A percentile compares a stretch with the other conserved stretches of the same genome.
These are phyloP conservation scores for Sarotherodon lohbergeri DNA, from an alignment of 2,113 vertebrate species.

Conservation along the genomic window DNA sequence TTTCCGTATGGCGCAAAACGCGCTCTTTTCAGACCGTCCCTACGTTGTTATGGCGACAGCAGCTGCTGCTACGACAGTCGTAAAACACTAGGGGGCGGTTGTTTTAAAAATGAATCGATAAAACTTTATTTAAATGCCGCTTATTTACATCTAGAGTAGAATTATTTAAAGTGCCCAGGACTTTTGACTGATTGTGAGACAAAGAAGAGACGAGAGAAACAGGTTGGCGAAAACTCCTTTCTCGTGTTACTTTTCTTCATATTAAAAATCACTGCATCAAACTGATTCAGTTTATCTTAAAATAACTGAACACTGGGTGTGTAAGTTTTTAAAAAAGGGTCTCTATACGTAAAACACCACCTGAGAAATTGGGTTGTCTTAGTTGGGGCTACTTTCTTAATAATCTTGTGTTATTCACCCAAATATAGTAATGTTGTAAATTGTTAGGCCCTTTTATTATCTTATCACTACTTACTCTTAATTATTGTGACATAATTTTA, in stretches of 20 bases:
- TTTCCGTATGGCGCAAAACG: not conserved
- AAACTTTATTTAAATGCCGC: conserved; percentile 7
- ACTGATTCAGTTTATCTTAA: not conserved
- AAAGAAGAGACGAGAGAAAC: too few species aligned
- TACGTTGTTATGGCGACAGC: not conserved
- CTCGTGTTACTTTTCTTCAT: not conserved
- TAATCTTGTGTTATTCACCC: not conserved
- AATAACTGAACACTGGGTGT: not conserved
- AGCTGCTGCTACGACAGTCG: not conserved
- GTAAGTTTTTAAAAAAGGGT: not conserved
- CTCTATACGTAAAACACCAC: not conserved
- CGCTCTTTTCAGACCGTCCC: conserved; percentile 11
- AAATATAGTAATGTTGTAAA: not conserved
- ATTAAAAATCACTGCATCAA: not conserved
- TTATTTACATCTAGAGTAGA: not conserved
- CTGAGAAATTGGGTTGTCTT: not conserved
- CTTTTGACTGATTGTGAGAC: not conserved
- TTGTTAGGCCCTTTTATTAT: not conserved
- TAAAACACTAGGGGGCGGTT: conserved; percentile 18
- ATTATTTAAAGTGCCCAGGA: not conserved
- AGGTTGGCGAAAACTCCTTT: not conserved
- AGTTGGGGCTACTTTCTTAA: not conserved
- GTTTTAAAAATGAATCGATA: not conserved
- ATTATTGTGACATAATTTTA: not conserved
- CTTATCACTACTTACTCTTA: not conserved